A percentile compares a stretch with the other conserved stretches of the same genome.
These are phyloP conservation scores for Tridacna crocea DNA, from an alignment of 2,888 invertebrate genomes.

Conservation along the genomic window DNA sequence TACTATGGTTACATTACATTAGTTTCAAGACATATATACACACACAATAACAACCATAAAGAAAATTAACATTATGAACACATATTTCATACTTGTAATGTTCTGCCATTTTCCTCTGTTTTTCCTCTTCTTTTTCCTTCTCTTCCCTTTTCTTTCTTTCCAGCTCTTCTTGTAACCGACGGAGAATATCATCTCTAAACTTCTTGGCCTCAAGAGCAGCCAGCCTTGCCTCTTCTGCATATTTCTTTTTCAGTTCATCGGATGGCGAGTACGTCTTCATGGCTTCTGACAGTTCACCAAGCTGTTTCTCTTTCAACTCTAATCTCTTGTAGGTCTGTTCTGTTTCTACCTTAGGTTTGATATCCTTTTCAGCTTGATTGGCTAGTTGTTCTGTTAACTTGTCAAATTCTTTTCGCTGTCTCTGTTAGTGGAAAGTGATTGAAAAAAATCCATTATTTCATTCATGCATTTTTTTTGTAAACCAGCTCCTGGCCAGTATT, in stretches of 20 bases:
- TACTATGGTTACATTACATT: too few species aligned
- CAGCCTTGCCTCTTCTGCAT: slow-evolving; percentile 74
- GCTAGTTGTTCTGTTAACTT: slow-evolving; percentile 74
- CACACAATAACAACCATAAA: too few species aligned
- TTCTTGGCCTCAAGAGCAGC: slow-evolving; percentile 70
- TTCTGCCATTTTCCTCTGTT: slow-evolving; percentile 70
- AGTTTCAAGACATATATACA: too few species aligned
- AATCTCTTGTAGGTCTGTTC: slow-evolving; percentile 76
- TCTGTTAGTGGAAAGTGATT: slow-evolving; percentile 55
- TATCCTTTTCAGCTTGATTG: slow-evolving; percentile 73
- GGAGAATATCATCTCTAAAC: slow-evolving; percentile 71
- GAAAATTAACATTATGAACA: neutral
- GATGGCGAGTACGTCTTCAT: slow-evolving; percentile 77
- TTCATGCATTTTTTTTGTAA: too few species aligned
- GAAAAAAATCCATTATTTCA: too few species aligned
- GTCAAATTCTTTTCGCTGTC: slow-evolving; percentile 79
- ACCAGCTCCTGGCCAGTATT: too few species aligned
- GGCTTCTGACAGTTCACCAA: slow-evolving; percentile 79
- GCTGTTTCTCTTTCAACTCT: slow-evolving; percentile 80
- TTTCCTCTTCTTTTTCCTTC: slow-evolving; percentile 73
- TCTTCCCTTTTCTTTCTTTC: slow-evolving; percentile 74
- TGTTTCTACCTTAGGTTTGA: slow-evolving; percentile 73
- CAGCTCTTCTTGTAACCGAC: slow-evolving; percentile 76
- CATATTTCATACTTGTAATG: slow-evolving; percentile 66
- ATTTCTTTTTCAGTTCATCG: slow-evolving; percentile 76